Conservation (phyloP, 2,888 invertebrate species). For the Caenorhabditis sulstoni region DNA sequence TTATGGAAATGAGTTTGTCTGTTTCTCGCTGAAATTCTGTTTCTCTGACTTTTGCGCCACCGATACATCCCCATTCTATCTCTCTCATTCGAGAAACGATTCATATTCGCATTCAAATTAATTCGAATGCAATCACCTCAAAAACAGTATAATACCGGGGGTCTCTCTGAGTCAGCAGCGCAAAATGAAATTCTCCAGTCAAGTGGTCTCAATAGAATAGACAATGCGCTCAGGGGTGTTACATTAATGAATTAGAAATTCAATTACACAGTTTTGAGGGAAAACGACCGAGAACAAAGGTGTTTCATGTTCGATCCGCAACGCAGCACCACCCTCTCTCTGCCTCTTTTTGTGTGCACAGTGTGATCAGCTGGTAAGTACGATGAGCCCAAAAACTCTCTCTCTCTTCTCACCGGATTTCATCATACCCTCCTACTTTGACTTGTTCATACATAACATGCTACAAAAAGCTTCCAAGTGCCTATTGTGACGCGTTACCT, state of each 20-base stretch:
- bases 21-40: not conserved
- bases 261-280: constrained; percentile 44
- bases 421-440: constrained; percentile 27
- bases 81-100: no score
- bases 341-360: constrained; percentile 23
- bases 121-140: not conserved
- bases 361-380: constrained; percentile 44
- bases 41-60: not conserved
- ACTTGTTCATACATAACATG: not conserved
- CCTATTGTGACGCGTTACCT: constrained; percentile 11
- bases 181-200: constrained; percentile 38
- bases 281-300: constrained; percentile 48
- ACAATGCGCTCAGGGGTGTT: constrained; percentile 25
- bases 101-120: no score
- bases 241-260: constrained; percentile 48
- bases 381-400: constrained; percentile 14
- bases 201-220: constrained; percentile 43
- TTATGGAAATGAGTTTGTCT: not conserved
- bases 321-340: constrained; percentile 17
- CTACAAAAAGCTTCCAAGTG: constrained; percentile 14
- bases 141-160: constrained; percentile 45
- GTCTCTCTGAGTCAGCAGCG: constrained; percentile 42
- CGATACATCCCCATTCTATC: not conserved
- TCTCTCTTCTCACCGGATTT: constrained; percentile 19
- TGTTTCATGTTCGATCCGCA: constrained; percentile 44